A percentile compares a stretch with the other conserved stretches of the same genome.
Evolutionary conservation across 2,888 invertebrate genomes (phyloP).

Genomic region (Scelioninae gen. 1): DNA sequence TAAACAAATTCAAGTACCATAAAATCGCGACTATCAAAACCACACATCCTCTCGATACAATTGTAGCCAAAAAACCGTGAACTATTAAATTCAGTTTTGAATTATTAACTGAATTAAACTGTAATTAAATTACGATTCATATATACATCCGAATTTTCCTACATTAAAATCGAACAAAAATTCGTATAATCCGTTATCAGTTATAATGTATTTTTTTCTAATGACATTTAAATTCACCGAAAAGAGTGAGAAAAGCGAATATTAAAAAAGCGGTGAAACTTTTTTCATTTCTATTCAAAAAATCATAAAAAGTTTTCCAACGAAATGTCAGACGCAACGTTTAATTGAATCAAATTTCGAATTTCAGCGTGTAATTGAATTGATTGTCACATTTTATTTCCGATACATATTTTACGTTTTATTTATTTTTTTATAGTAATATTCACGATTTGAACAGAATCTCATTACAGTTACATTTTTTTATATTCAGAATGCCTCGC

Average conservation of each 20-base stretch:
- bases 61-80: not conserved
- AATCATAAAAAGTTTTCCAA: constrained; percentile 6
- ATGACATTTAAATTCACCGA: not conserved
- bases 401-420: constrained; percentile 22
- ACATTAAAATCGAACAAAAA: not conserved
- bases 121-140: not conserved
- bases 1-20: constrained; percentile 35
- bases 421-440: constrained; percentile 18
- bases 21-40: constrained; percentile 30
- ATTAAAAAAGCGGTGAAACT: constrained; percentile 2
- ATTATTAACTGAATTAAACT: not conserved
- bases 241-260: not conserved
- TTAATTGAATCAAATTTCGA: constrained; percentile 38
- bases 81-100: constrained; percentile 2
- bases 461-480: constrained; percentile 52
- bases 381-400: not conserved
- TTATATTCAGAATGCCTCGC: constrained; percentile 26
- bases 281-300: constrained; percentile 28
- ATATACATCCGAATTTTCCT: not conserved
- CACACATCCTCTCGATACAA: constrained; percentile 6
- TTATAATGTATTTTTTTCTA: too few species aligned
- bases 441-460: constrained; percentile 38
- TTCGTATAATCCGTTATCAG: too few species aligned
- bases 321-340: constrained; percentile 14
- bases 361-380: too few species aligned